Base-by-base conservation (phyloP, 2,797 vertebrate genomes). In the Rhadinocentrus ornatus region DNA sequence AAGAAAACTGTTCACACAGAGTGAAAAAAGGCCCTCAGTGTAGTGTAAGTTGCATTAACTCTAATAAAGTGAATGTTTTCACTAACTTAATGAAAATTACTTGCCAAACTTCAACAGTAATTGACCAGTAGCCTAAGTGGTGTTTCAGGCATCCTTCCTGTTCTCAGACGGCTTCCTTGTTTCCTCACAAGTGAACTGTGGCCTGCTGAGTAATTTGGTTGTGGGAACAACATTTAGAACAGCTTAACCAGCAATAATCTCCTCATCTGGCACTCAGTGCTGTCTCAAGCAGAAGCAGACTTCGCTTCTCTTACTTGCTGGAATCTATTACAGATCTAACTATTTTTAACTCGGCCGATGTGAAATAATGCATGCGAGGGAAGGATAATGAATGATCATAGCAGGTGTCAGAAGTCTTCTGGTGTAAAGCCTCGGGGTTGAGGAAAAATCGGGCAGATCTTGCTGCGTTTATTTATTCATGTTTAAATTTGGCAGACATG, bases 201-300 rank as follows among this genome's bases (percentile, higher is more conserved):
- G 85, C 84, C 69, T 85, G 87, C 86, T 85, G 78, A 86, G 81
- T 88, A 77, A 89, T 88, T 87, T 86, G 66, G 75, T 84, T 62
- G 67, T 53, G 66, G 78, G 75, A 77, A 65, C 67, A 75, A 63
- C 68, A 78, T 76, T 82, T 22, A 41, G 56, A 88, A 59, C 81
- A 81, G 86, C 71, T 93, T 90, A 89, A 83, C 79, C 83, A 82
- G 68, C 80, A 65, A 71, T 91, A 91, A 92, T 89, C 90, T 89
- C 70, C 74, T 91, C 82, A 88, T 89, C 87, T 91, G 88, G 88
- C 80, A 69, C 71, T 6, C 18, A 31, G 27, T 15, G 34, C 82
- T 67, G 74, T 69, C 83, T 90, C 81, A 75, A 81, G 73, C 64
- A 69, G 73, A 76, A 87, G 78, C 69, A 64, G 61, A 65, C 60